Evolutionary conservation across 2,888 invertebrate species (phyloP).

Genomic region (Dolichopus griseipennis): DNA sequence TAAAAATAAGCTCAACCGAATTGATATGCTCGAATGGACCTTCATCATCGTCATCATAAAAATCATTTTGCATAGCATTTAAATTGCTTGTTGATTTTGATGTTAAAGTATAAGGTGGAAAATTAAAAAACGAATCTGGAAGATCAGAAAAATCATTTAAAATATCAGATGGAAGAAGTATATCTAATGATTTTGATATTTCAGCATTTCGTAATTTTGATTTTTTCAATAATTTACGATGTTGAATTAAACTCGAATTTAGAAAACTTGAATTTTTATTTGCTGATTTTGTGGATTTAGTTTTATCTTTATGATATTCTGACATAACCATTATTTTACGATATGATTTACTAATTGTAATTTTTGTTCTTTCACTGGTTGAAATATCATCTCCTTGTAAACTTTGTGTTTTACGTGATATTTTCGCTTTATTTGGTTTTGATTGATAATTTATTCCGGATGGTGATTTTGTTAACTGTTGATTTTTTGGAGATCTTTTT

Average conservation of each 20-base stretch:
- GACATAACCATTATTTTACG: constrained; percentile 1
- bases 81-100: constrained; percentile 21
- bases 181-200: constrained; percentile 21
- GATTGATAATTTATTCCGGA: not conserved
- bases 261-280: not conserved
- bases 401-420: not conserved
- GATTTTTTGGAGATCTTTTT: not conserved
- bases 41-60: constrained; percentile 18
- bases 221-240: constrained; percentile 15
- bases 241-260: not conserved
- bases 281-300: not conserved
- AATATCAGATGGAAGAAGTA: constrained; percentile 14
- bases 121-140: constrained; percentile 4
- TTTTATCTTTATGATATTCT: not conserved
- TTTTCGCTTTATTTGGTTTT: not conserved
- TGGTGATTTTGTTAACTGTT: not conserved
- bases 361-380: not conserved
- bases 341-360: not conserved
- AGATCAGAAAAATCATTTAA: constrained; percentile 9
- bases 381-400: not conserved
- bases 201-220: constrained; percentile 14
- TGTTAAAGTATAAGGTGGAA: constrained; percentile 13
- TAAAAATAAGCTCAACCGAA: constrained; percentile 26
- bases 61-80: not conserved
- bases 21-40: constrained; percentile 22